Conservation (phyloP, 2,113 vertebrate genomes). For the Stegastes partitus region DNA sequence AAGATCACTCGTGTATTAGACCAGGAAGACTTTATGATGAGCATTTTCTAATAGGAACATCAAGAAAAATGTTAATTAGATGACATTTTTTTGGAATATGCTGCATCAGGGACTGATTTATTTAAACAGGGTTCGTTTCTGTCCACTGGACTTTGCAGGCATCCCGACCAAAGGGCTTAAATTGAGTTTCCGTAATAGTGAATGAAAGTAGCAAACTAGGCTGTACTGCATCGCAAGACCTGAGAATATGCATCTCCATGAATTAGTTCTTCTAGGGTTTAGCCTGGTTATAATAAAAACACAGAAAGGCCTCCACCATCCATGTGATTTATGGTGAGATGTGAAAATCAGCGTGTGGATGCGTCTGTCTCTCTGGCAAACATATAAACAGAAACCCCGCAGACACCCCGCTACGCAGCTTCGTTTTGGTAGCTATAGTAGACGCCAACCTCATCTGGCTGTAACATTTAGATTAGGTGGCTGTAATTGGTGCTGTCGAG, state of each 20-base stretch:
- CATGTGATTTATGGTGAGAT: not conserved
- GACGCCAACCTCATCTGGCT: slow-evolving; percentile 50
- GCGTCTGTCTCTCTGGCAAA: not conserved
- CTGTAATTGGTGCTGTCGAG: slow-evolving; percentile 24
- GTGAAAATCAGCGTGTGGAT: not conserved
- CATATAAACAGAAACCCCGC: not conserved
- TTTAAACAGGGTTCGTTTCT: not conserved
- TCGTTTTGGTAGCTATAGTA: not conserved
- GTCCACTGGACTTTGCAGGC: not conserved
- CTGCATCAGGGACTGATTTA: not conserved
- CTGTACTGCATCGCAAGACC: too few species aligned
- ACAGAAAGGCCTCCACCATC: not conserved
- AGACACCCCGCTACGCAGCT: not conserved
- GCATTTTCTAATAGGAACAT: too few species aligned
- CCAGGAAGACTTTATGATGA: too few species aligned
- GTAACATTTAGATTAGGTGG: slow-evolving; percentile 60
- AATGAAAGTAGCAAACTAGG: not conserved
- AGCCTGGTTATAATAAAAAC: too few species aligned
- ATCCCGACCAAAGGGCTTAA: not conserved
- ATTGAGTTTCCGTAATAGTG: slow-evolving; percentile 3
- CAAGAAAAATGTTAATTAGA: too few species aligned
- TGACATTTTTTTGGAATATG: too few species aligned
- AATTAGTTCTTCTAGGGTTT: not conserved
- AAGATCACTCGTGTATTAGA: not conserved
- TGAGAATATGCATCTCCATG: too few species aligned